Evolutionary conservation across 2,888 invertebrate genomes (phyloP).

Genomic region (Noctuana brunneofusca): DNA sequence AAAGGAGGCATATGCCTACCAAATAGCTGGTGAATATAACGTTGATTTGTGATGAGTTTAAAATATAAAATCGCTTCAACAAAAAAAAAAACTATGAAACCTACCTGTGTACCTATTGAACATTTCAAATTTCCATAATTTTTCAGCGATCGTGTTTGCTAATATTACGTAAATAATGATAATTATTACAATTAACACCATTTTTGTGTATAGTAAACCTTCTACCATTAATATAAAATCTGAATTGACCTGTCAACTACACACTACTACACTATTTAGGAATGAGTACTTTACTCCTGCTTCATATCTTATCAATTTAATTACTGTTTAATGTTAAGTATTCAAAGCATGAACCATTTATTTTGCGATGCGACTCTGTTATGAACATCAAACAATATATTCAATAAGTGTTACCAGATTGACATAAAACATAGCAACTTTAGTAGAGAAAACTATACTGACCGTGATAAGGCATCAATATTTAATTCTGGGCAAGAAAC

Average conservation of each 20-base stretch:
- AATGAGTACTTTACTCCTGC: not conserved
- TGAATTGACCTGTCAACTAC: conserved; percentile 8
- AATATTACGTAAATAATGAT: not conserved
- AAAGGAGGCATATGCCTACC: too few relatives aligned
- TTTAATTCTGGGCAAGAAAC: too few relatives aligned
- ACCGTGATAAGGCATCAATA: too few relatives aligned
- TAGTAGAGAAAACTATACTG: too few relatives aligned
- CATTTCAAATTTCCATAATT: not conserved
- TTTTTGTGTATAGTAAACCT: conserved; percentile 4
- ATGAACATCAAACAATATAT: not conserved
- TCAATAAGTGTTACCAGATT: not conserved
- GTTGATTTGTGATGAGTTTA: too few relatives aligned
- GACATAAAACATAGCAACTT: not conserved
- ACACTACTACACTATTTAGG: conserved; percentile 12
- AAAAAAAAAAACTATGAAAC: too few relatives aligned
- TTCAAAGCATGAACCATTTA: not conserved
- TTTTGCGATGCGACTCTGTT: conserved; percentile 1
- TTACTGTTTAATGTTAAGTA: conserved; percentile 5
- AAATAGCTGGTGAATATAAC: too few relatives aligned
- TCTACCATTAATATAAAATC: conserved; percentile 10
- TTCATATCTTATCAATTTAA: conserved; percentile 1
- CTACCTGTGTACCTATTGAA: too few relatives aligned
- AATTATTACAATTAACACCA: not conserved
- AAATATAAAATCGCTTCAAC: too few relatives aligned
- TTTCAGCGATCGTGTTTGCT: not conserved